A percentile compares a stretch with the other conserved stretches of the same genome.
phyloP scores from a whole-genome alignment of 2,113 vertebrate genomes.

The Chaetops frenatus region DNA sequence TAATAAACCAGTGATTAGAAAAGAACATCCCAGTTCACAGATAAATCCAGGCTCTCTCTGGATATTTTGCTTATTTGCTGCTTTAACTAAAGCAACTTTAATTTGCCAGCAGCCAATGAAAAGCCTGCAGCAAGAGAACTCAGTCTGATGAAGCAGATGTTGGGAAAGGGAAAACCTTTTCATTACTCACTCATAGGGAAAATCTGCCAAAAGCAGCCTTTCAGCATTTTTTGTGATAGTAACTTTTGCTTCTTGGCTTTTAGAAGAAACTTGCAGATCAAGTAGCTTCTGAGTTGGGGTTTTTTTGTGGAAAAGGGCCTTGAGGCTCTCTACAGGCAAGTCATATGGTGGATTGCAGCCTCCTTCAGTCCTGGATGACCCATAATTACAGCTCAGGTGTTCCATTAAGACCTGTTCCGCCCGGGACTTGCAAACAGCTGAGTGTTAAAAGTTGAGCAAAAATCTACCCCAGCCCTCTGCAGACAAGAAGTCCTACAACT shows the following conservation, averaged over 20 bases:
- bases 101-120: background rate
- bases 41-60: background rate
- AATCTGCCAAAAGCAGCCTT: conserved; percentile 11
- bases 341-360: background rate
- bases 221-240: background rate
- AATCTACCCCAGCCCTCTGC: background rate
- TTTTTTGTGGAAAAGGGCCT: background rate
- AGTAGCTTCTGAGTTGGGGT: background rate
- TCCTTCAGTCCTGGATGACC: background rate
- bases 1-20: background rate
- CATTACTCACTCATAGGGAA: background rate
- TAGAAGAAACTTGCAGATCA: background rate
- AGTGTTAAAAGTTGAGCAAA: background rate
- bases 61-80: background rate
- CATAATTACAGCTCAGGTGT: background rate
- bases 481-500: background rate
- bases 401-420: background rate
- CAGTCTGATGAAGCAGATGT: conserved; percentile 11
- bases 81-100: conserved; percentile 6
- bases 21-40: background rate
- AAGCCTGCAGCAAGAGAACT: background rate
- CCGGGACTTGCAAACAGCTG: background rate
- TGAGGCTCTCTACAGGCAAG: background rate
- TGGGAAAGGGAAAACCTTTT: conserved; percentile 7
- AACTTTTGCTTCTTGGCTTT: background rate